Conservation (phyloP, 2,113 vertebrate species). For the Chelonoidis abingdonii region DNA sequence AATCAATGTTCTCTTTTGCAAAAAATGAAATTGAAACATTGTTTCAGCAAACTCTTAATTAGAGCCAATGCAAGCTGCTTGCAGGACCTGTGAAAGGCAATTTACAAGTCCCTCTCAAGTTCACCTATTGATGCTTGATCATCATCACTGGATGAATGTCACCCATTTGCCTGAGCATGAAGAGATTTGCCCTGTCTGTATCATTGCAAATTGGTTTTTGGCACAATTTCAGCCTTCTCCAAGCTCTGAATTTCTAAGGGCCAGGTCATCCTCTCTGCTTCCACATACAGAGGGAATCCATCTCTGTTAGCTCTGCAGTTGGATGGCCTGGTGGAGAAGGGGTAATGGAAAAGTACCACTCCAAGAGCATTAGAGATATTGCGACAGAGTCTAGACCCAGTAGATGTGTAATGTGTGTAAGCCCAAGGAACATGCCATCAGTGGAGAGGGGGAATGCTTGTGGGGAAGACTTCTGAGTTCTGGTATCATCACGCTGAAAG, state of each 20-base stretch:
- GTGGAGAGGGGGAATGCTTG: neutral
- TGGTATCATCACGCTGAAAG: neutral
- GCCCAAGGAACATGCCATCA: neutral
- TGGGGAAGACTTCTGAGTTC: neutral
- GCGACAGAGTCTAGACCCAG: neutral
- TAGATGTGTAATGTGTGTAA: neutral
- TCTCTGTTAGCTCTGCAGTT: neutral
- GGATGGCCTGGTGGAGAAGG: neutral
- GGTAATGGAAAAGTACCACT: accelerated
- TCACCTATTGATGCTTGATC: neutral
- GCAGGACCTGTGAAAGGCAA: neutral
- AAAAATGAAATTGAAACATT: neutral
- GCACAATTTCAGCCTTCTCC: neutral
- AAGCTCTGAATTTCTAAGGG: neutral
- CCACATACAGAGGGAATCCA: neutral
- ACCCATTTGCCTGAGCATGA: neutral
- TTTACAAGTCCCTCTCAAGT: conserved; percentile 12
- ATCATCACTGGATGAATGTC: neutral
- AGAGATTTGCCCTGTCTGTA: neutral
- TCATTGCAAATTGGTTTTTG: neutral
- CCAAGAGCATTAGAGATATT: neutral
- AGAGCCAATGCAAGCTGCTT: neutral
- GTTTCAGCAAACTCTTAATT: neutral
- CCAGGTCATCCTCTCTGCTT: neutral
- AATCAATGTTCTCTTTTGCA: neutral